phyloP scores from a whole-genome alignment of 1,140 invertebrate species.

The Stenopsyche tienmushanensis region DNA sequence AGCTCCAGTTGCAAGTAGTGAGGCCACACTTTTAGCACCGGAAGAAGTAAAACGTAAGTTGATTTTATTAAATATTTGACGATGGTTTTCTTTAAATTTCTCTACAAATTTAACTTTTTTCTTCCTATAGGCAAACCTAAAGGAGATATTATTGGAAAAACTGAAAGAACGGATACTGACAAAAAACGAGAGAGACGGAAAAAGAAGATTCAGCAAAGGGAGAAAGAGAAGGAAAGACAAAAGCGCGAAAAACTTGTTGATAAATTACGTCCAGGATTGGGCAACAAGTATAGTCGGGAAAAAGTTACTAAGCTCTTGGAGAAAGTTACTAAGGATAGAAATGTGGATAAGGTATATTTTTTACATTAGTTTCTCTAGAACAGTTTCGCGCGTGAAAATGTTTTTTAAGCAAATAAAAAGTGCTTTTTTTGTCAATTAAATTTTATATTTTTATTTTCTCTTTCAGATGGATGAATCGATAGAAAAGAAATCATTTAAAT shows the following conservation, averaged over 20 bases:
- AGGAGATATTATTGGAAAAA: slow-evolving; percentile 75
- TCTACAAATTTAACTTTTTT: slow-evolving; percentile 7
- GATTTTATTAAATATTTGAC: slow-evolving; percentile 15
- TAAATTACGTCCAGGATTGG: slow-evolving; percentile 55
- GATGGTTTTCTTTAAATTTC: background rate
- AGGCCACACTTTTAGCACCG: slow-evolving; percentile 86
- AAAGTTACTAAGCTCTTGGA: slow-evolving; percentile 58
- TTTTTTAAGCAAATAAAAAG: too few relatives aligned
- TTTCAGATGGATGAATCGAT: slow-evolving; percentile 54
- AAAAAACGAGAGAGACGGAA: slow-evolving; percentile 84
- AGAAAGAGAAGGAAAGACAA: slow-evolving; percentile 53
- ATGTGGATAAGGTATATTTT: slow-evolving; percentile 59
- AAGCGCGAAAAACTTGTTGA: slow-evolving; percentile 58
- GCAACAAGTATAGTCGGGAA: slow-evolving; percentile 56
- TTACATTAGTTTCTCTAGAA: slow-evolving; percentile 19
- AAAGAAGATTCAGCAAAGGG: slow-evolving; percentile 79
- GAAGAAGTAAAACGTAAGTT: slow-evolving; percentile 88
- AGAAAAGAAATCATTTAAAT: slow-evolving; percentile 65
- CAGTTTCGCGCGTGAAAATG: too few relatives aligned
- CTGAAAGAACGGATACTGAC: slow-evolving; percentile 82
- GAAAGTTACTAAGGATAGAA: slow-evolving; percentile 64
- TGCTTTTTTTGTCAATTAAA: too few relatives aligned
- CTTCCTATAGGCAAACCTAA: slow-evolving; percentile 66
- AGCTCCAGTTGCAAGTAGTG: slow-evolving; percentile 82
- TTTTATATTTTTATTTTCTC: slow-evolving; percentile 25